A percentile compares a stretch with the other conserved stretches of the same genome.
These are phyloP conservation scores for Eupeodes latifasciatus DNA, from an alignment of 2,888 invertebrate species.

Conservation along the genomic window DNA sequence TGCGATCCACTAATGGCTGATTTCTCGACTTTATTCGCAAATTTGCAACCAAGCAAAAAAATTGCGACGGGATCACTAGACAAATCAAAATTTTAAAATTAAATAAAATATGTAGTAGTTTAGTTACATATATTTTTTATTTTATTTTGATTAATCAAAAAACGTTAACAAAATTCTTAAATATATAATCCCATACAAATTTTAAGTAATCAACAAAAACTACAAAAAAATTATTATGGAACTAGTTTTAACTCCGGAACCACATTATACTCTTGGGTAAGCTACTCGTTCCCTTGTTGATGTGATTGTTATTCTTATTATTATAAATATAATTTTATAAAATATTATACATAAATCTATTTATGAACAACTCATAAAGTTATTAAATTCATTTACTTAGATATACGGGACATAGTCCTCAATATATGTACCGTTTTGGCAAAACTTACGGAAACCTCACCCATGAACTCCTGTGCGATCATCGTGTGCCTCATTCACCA, in stretches of 20 bases:
- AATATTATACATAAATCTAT: no score
- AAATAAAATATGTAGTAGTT: background rate
- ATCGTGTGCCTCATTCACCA: constrained; percentile 89
- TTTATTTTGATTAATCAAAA: constrained; percentile 9
- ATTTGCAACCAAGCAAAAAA: no score
- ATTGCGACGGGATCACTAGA: no score
- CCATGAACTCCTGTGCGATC: constrained; percentile 90
- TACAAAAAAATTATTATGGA: constrained; percentile 78
- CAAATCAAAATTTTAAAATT: no score
- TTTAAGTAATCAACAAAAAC: constrained; percentile 36
- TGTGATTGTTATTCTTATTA: background rate
- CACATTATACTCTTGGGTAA: constrained; percentile 91
- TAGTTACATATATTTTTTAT: background rate
- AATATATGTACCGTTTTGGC: constrained; percentile 90
- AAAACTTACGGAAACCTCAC: constrained; percentile 91
- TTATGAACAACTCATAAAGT: background rate
- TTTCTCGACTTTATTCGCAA: no score
- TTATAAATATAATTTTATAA: no score
- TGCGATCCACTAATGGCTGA: no score
- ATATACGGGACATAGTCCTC: constrained; percentile 91
- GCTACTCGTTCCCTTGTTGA: background rate
- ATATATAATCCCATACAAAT: constrained; percentile 37
- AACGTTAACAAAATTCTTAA: background rate
- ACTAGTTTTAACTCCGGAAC: constrained; percentile 86
- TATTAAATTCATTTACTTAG: constrained; percentile 83